Evolutionary conservation across 2,888 invertebrate genomes (phyloP).

Genomic region (Therioaphis trifolii): DNA sequence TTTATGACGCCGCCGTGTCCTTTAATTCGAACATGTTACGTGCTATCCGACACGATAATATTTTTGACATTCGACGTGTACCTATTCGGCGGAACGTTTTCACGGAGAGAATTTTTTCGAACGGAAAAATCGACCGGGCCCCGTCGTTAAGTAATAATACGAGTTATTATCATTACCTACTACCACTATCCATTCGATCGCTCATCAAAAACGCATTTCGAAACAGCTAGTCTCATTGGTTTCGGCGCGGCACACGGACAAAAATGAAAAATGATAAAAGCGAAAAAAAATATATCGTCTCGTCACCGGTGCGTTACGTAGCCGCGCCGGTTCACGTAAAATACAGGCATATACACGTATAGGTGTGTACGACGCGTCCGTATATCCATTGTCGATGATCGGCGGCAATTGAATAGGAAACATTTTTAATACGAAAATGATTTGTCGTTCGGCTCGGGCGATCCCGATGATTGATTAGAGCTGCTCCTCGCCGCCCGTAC

Average conservation of each 20-base stretch:
- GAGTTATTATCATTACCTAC: too few relatives aligned
- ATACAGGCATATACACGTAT: background rate
- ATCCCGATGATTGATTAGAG: constrained; percentile 60
- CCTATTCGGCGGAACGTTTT: too few relatives aligned
- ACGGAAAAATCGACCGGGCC: background rate
- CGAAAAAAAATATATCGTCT: constrained; percentile 5
- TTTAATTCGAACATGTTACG: too few relatives aligned
- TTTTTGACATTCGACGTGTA: too few relatives aligned
- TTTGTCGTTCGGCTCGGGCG: constrained; percentile 61
- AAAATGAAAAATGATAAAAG: constrained; percentile 29
- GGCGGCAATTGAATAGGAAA: constrained; percentile 49
- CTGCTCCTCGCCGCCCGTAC: background rate
- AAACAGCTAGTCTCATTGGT: background rate
- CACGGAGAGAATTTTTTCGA: background rate
- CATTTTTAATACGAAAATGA: constrained; percentile 59
- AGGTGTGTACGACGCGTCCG: background rate
- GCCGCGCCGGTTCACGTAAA: background rate
- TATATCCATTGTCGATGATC: constrained; percentile 52
- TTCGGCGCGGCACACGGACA: background rate
- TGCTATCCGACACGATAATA: too few relatives aligned
- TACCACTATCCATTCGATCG: background rate
- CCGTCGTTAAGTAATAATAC: too few relatives aligned
- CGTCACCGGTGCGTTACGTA: constrained; percentile 53
- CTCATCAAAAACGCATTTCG: constrained; percentile 2
- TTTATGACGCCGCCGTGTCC: background rate